A percentile compares a stretch with the other conserved stretches of the same genome.
Evolutionary conservation across 2,113 vertebrate species (phyloP).

Genomic region (Beaufortia kweichowensis): DNA sequence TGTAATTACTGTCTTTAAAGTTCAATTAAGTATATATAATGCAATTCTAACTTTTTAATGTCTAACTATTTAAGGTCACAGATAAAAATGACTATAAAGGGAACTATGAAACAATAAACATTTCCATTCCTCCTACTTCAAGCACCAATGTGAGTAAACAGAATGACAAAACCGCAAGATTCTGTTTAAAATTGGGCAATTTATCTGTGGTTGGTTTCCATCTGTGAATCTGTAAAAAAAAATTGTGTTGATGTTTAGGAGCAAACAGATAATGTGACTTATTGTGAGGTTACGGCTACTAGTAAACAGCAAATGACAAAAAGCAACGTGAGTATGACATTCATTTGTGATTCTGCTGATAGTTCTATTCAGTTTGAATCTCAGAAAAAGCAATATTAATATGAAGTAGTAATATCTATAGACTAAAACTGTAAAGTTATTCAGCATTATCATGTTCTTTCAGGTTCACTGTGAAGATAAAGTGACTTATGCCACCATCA

Average conservation of each 20-base stretch:
- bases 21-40: neutral
- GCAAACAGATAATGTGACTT: neutral
- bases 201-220: neutral
- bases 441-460: neutral
- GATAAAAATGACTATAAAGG: neutral
- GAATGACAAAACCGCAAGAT: neutral
- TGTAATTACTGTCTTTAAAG: neutral
- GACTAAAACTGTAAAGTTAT: neutral
- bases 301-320: neutral
- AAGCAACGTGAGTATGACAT: neutral
- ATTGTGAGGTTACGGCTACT: neutral
- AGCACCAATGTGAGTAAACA: neutral
- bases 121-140: neutral
- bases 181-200: too few species aligned
- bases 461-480: conserved; percentile 4
- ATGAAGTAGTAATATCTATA: neutral
- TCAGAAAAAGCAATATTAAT: too few species aligned
- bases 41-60: neutral
- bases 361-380: neutral
- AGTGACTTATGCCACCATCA: neutral
- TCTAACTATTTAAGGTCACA: neutral
- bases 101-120: conserved; percentile 12
- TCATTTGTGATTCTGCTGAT: neutral
- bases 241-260: neutral
- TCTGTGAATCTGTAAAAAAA: too few species aligned